phyloP scores from a whole-genome alignment of 2,888 invertebrate species.

The Mellilla xanthometata region DNA sequence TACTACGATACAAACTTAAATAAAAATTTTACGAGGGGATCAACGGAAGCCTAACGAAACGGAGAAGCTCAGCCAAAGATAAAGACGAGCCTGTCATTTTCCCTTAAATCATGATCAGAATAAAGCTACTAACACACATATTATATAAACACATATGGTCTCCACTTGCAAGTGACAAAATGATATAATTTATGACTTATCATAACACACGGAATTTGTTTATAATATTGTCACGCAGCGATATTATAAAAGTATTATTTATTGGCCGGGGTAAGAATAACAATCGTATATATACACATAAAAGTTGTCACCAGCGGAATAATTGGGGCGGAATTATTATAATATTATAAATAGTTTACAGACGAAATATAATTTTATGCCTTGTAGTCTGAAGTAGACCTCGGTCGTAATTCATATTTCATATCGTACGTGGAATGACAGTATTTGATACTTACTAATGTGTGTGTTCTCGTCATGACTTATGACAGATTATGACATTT shows the following conservation, averaged over 20 bases:
- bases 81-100: constrained; percentile 38
- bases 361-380: constrained; percentile 71
- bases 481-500: constrained; percentile 1
- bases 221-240: constrained; percentile 57
- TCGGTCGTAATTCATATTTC: constrained; percentile 73
- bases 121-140: constrained; percentile 37
- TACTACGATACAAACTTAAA: background rate
- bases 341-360: constrained; percentile 80
- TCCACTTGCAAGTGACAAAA: constrained; percentile 50
- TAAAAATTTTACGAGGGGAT: constrained; percentile 10
- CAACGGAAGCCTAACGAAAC: no score
- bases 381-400: constrained; percentile 65
- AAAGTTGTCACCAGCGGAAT: constrained; percentile 75
- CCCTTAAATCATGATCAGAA: constrained; percentile 35
- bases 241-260: constrained; percentile 66
- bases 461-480: no score
- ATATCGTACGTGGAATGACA: constrained; percentile 33
- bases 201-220: constrained; percentile 50
- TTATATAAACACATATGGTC: constrained; percentile 60
- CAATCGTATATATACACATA: constrained; percentile 76
- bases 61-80: constrained; percentile 33
- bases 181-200: constrained; percentile 49
- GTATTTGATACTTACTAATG: constrained; percentile 55
- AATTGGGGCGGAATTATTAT: constrained; percentile 79
- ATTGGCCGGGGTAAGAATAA: constrained; percentile 56